Evolutionary conservation across 2,888 invertebrate genomes (phyloP).

Genomic region (Troglohyphantes excavatus): DNA sequence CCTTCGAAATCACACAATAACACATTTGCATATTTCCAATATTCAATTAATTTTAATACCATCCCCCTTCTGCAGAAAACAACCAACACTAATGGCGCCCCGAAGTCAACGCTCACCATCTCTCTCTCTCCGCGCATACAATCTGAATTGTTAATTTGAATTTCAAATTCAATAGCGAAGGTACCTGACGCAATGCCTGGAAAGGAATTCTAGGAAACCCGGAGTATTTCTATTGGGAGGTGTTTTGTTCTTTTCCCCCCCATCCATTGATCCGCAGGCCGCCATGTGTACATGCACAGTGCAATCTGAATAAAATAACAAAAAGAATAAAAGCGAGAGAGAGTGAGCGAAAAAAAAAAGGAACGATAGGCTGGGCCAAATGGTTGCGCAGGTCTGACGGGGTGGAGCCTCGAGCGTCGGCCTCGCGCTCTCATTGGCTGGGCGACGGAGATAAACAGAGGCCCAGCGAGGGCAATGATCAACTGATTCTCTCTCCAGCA

Average conservation of each 20-base stretch:
- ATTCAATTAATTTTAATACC: neutral
- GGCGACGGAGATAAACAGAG: conserved; percentile 75
- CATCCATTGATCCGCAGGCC: conserved; percentile 63
- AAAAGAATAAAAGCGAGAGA: conserved; percentile 30
- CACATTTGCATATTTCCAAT: neutral
- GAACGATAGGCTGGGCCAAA: conserved; percentile 54
- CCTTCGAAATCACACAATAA: neutral
- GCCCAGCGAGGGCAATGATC: conserved; percentile 78
- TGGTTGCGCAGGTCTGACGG: conserved; percentile 60
- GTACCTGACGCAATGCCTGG: conserved; percentile 4
- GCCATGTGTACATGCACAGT: conserved; percentile 44
- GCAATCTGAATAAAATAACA: conserved; percentile 64
- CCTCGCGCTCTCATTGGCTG: conserved; percentile 59
- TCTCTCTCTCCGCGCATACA: neutral
- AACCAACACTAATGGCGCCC: neutral
- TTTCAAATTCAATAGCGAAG: conserved; percentile 11
- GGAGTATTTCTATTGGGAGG: conserved; percentile 15
- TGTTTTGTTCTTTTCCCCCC: conserved; percentile 43
- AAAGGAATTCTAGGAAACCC: conserved; percentile 39
- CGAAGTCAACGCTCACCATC: neutral
- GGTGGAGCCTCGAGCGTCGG: conserved; percentile 58
- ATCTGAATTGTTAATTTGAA: conserved; percentile 21
- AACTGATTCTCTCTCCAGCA: conserved; percentile 70
- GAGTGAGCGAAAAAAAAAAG: conserved; percentile 16
- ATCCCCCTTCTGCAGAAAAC: neutral